Evolutionary conservation across 1,140 invertebrate genomes (phyloP).

Genomic region (Drosophila baimaii): DNA sequence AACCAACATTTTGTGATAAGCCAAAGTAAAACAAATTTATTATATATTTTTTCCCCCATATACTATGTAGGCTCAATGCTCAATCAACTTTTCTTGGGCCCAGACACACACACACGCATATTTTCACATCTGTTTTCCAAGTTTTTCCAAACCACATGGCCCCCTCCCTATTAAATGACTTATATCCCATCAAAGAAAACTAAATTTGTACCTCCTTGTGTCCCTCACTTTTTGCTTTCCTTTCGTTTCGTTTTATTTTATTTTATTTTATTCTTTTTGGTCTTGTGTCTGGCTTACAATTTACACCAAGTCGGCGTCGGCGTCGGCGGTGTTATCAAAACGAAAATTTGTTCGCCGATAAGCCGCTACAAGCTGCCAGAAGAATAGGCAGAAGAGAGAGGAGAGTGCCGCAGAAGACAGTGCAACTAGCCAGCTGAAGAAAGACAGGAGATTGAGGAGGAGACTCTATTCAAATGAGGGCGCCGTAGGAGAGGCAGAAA

Average conservation of each 20-base stretch:
- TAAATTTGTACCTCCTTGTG: conserved; percentile 20
- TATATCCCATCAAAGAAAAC: conserved; percentile 25
- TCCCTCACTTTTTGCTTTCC: neutral
- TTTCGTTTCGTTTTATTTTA: conserved; percentile 2
- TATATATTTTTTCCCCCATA: conserved; percentile 5
- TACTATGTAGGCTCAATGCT: conserved; percentile 2
- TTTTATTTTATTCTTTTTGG: conserved; percentile 34
- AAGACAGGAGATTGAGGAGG: conserved; percentile 3
- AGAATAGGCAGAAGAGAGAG: conserved; percentile 6
- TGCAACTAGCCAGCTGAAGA: conserved; percentile 24
- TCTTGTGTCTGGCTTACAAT: conserved; percentile 51
- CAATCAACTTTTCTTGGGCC: conserved; percentile 25
- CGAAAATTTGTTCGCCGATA: conserved; percentile 79
- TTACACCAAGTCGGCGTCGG: conserved; percentile 49
- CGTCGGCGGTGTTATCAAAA: conserved; percentile 67
- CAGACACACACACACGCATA: neutral
- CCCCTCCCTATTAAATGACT: conserved; percentile 37
- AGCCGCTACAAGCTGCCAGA: conserved; percentile 50
- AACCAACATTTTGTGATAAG: neutral
- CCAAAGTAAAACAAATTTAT: conserved; percentile 5
- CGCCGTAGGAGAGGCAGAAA: conserved; percentile 60
- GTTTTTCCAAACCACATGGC: conserved; percentile 28
- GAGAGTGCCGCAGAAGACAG: too few species aligned
- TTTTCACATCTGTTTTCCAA: conserved; percentile 38
- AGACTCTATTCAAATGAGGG: conserved; percentile 74